Conservation (phyloP, 2,113 vertebrate species). For the Paracanthobrama guichenoti region DNA sequence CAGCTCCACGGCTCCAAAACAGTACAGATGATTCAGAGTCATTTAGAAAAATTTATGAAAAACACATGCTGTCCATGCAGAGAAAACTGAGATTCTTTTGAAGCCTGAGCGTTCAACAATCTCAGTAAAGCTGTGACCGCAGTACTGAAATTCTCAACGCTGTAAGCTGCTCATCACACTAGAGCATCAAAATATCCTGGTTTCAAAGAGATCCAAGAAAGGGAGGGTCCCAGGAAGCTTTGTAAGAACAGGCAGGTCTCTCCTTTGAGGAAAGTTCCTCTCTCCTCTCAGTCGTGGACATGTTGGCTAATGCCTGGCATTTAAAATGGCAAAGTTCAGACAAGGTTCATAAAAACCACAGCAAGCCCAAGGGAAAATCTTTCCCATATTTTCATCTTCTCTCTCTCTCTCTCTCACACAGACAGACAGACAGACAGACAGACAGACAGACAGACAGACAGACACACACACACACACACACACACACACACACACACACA, state of each 20-base stretch:
- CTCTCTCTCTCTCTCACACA: background rate
- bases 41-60: background rate
- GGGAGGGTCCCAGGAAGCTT: background rate
- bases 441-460: no score
- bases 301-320: conserved; percentile 26
- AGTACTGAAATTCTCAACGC: background rate
- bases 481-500: no score
- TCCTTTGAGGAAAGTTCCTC: conserved; percentile 32
- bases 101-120: background rate
- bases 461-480: background rate
- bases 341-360: conserved; percentile 44
- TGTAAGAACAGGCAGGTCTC: background rate
- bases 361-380: background rate
- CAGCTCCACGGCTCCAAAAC: background rate
- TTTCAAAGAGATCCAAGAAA: background rate
- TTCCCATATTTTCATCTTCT: conserved; percentile 1
- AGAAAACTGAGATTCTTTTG: background rate
- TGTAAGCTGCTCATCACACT: background rate
- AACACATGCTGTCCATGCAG: background rate
- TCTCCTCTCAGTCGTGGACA: conserved; percentile 26
- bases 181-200: conserved; percentile 7
- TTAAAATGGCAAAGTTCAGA: conserved; percentile 51
- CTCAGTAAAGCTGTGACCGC: background rate
- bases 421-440: no score
- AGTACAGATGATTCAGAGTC: conserved; percentile 1